Evolutionary conservation across 2,888 invertebrate species (phyloP).

Genomic region (Tiliacea citrago): DNA sequence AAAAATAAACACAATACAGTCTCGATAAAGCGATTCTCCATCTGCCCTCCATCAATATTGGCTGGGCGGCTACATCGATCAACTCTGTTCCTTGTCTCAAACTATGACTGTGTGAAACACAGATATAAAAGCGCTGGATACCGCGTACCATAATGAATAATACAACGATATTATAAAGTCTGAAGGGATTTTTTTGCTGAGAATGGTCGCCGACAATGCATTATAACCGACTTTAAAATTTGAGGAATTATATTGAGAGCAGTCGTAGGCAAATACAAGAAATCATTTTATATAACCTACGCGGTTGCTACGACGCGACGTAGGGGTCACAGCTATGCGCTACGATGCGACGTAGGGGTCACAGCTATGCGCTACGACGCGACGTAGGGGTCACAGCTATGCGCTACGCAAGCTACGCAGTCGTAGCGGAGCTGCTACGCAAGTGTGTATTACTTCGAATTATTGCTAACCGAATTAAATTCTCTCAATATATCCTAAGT

Average conservation of each 20-base stretch:
- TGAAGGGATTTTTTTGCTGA: background rate
- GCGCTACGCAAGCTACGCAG: background rate
- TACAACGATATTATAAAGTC: background rate
- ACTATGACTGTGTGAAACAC: slow-evolving; percentile 50
- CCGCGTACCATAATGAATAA: background rate
- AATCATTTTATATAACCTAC: background rate
- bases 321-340: background rate
- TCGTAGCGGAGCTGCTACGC: slow-evolving; percentile 6
- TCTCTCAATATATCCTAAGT: background rate
- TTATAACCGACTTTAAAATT: background rate
- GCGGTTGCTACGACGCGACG: slow-evolving; percentile 7
- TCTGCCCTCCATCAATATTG: slow-evolving; percentile 37
- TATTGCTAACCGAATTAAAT: background rate
- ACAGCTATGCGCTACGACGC: background rate
- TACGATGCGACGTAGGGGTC: slow-evolving; percentile 7
- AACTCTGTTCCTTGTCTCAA: slow-evolving; percentile 52
- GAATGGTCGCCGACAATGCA: background rate
- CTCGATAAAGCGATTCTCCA: slow-evolving; percentile 39
- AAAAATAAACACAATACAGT: slow-evolving; percentile 28
- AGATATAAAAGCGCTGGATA: slow-evolving; percentile 27
- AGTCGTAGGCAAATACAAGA: background rate
- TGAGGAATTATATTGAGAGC: background rate
- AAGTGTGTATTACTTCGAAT: background rate
- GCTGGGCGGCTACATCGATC: slow-evolving; percentile 50
- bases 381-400: background rate